Base-by-base conservation (phyloP, 2,888 invertebrate genomes). In the Lasioglossum leucozonium region DNA sequence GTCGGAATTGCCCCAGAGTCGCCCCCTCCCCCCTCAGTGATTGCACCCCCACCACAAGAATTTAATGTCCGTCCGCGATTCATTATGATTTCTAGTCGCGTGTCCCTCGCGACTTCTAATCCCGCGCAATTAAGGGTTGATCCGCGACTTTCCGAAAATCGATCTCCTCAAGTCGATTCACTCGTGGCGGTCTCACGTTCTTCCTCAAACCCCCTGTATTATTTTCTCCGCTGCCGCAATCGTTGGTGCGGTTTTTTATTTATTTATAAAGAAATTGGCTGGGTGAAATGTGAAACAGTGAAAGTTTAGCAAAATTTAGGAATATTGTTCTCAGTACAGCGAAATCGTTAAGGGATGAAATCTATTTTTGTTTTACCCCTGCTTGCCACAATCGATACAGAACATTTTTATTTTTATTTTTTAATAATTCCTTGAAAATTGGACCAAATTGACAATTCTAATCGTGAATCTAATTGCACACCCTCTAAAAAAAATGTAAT, bases 41-140 rank as follows among this genome's bases (percentile, higher is more conserved):
- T 79, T 26, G 67, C 26, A 42, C 37, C 44, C 11, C 26, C 5
- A 40, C 34, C 18, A 11, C 37, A 22, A 42, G 42, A 42, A 62
- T 62, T 75, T 44, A 40, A 42, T 42, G 67, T 40, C 22, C n/a
- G 58, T 22, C 8, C 3, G 4, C 34, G 67, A 37, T 37, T 22
- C 67, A 37, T 37, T 22, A n/a, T 67, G 67, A 67, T 67, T 65
- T 65, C 65, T 30, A 65, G 65, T 34, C 34, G 30, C 65, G 65
- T 65, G 65, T 4, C 22, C 6, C 18, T 18, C 6, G 5, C 3
- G 10, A 30, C 34, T 65, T 65, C 34, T 37, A 34, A 65, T 65
- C 34, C 10, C 4, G 18, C 18, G 1, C 22, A 10, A 65, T 30
- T 18, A 34, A 65, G 2, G 16, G 30, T 2, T 22, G 51, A 2